Percentiles rank a stretch among this genome's conserved stretches.
These are phyloP conservation scores for Cactoblastis cactorum DNA, from an alignment of 2,888 invertebrate species.

Conservation along the genomic window DNA sequence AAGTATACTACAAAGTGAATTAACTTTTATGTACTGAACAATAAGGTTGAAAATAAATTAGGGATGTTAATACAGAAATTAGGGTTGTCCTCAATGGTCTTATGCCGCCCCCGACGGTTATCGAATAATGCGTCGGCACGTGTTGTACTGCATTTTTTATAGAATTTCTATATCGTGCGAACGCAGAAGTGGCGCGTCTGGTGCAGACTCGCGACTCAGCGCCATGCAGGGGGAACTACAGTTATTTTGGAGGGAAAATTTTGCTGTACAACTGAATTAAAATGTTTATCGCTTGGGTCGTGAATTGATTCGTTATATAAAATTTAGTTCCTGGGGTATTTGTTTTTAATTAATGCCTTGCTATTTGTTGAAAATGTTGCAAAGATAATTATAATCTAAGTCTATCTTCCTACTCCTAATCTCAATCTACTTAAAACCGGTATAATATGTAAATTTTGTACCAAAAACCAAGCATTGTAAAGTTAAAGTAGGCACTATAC, in stretches of 20 bases:
- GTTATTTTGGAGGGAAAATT: conserved; percentile 4
- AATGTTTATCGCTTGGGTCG: neutral
- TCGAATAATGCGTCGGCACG: conserved; percentile 74
- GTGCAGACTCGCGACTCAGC: conserved; percentile 55
- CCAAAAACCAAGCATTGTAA: no score
- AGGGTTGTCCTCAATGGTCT: conserved; percentile 67
- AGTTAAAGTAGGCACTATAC: no score
- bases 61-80: conserved; percentile 37
- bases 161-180: conserved; percentile 71
- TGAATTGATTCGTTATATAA: neutral
- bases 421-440: no score
- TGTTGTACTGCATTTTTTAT: conserved; percentile 67
- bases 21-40: conserved; percentile 11
- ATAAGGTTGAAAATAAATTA: conserved; percentile 31
- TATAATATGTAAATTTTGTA: no score
- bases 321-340: neutral
- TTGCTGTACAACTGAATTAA: conserved; percentile 5
- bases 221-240: conserved; percentile 23
- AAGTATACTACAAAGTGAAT: conserved; percentile 17
- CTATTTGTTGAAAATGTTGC: no score
- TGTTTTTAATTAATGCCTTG: neutral
- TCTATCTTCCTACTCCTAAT: no score
- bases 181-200: conserved; percentile 64
- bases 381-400: no score
- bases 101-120: conserved; percentile 77